Conservation (phyloP, 2,113 vertebrate species). For the Odontophorus gujanensis region DNA sequence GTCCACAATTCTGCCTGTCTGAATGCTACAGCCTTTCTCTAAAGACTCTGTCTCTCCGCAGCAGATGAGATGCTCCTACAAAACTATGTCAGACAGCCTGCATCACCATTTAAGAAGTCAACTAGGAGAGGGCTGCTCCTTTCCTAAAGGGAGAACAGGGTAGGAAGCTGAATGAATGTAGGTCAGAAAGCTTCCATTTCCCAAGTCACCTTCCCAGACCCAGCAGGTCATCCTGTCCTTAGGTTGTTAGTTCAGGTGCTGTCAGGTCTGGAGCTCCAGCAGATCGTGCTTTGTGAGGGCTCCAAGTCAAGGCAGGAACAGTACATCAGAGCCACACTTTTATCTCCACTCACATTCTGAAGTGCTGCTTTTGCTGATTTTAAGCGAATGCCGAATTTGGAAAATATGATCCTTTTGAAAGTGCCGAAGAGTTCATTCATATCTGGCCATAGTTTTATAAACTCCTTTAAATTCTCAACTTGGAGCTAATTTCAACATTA, state of each 20-base stretch:
- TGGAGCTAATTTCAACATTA: slow-evolving; percentile 34
- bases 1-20: background rate
- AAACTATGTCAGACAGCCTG: background rate
- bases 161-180: background rate
- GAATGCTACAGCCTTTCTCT: background rate
- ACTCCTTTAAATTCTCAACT: slow-evolving; percentile 26
- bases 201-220: background rate
- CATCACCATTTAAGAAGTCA: background rate
- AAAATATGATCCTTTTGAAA: background rate
- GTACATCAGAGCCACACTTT: background rate
- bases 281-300: background rate
- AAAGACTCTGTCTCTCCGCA: background rate
- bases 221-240: background rate
- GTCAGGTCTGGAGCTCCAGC: background rate
- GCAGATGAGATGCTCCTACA: background rate
- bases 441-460: background rate
- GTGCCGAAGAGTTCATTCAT: background rate
- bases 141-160: background rate
- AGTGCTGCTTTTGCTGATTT: background rate
- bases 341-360: background rate
- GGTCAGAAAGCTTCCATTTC: background rate
- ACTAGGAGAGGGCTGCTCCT: background rate
- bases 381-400: background rate
- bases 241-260: background rate
- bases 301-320: background rate